A percentile compares a stretch with the other conserved stretches of the same genome.
Evolutionary conservation across 1,140 invertebrate genomes (phyloP).

Genomic region (Nymphalis io): DNA sequence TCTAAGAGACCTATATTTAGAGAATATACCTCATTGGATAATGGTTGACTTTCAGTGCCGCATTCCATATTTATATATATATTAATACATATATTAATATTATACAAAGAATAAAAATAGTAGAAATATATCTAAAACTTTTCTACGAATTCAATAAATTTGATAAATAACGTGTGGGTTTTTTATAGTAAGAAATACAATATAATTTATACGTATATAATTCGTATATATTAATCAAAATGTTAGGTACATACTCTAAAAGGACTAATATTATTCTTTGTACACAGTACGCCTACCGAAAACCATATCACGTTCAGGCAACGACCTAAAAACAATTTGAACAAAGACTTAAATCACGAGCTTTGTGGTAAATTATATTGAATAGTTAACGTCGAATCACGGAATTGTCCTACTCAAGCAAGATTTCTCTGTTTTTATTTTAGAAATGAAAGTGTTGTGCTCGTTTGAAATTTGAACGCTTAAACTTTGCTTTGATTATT

Average conservation of each 20-base stretch:
- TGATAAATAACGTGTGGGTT: no score
- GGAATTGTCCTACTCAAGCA: constrained; percentile 54
- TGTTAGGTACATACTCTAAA: neutral
- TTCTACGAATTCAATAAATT: no score
- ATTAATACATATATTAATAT: no score
- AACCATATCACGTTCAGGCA: constrained; percentile 47
- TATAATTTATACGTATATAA: no score
- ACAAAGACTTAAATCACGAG: constrained; percentile 27
- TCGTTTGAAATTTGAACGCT: constrained; percentile 36
- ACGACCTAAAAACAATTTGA: constrained; percentile 44
- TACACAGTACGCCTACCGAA: neutral
- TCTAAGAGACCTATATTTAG: constrained; percentile 36
- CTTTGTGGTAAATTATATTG: constrained; percentile 53
- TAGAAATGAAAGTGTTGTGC: constrained; percentile 56
- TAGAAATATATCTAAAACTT: no score
- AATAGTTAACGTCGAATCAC: constrained; percentile 50
- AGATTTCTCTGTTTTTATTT: constrained; percentile 60
- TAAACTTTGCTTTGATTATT: constrained; percentile 30
- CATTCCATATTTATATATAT: constrained; percentile 34
- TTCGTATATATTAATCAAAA: neutral
- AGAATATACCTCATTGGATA: constrained; percentile 25
- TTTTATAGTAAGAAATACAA: no score
- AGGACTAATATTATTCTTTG: constrained; percentile 1
- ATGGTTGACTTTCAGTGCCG: constrained; percentile 45
- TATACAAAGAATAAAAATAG: no score